Conservation (phyloP, 2,113 vertebrate genomes). For the Tragelaphus scriptus region DNA sequence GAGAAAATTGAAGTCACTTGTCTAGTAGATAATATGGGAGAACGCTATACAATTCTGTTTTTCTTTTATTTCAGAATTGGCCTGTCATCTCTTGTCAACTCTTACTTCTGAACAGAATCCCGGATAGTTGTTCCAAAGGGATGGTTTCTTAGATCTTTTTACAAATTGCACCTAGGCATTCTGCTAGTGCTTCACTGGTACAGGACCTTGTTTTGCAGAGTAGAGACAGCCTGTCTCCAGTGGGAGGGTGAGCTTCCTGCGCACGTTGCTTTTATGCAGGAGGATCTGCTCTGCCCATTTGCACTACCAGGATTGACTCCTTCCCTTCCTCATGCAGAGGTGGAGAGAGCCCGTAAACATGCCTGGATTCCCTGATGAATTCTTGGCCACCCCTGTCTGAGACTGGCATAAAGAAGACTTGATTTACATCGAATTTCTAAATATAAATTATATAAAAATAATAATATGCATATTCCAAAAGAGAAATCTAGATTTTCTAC, state of each 20-base stretch:
- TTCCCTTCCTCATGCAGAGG: background rate
- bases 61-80: constrained; percentile 22
- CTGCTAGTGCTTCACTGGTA: background rate
- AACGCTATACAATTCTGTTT: background rate
- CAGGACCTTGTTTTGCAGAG: background rate
- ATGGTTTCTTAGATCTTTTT: background rate
- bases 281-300: background rate
- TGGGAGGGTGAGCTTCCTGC: rapidly evolving
- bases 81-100: background rate
- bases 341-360: background rate
- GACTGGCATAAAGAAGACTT: background rate
- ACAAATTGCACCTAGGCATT: background rate
- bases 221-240: background rate
- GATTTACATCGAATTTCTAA: background rate
- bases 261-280: rapidly evolving
- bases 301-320: rapidly evolving
- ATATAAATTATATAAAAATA: background rate
- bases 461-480: background rate
- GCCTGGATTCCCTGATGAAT: background rate
- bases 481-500: background rate
- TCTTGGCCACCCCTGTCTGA: background rate
- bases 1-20: background rate
- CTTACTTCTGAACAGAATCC: constrained; percentile 14
- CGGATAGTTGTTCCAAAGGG: background rate
- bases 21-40: background rate